Conservation (phyloP, 2,888 invertebrate genomes). For the Malthinus seriepunctatus region DNA sequence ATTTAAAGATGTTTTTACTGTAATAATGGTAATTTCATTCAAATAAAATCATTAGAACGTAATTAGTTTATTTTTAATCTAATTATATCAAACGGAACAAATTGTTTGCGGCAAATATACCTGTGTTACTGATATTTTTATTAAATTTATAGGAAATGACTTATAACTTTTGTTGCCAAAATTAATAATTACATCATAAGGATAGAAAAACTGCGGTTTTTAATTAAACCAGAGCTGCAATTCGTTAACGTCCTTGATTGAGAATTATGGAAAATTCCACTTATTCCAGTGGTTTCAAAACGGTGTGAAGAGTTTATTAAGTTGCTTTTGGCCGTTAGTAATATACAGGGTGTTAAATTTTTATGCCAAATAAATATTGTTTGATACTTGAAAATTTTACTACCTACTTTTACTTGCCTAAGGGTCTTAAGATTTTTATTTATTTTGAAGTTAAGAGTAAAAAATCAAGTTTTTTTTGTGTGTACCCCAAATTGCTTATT, state of each 20-base stretch:
- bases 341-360: no score
- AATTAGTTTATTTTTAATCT: not conserved
- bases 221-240: not conserved
- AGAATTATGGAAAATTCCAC: not conserved
- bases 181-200: not conserved
- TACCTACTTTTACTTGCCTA: no score
- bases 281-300: not conserved
- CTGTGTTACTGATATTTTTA: no score
- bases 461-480: no score
- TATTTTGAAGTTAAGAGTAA: no score
- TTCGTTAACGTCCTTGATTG: not conserved
- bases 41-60: slow-evolving; percentile 16
- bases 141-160: no score
- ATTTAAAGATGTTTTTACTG: slow-evolving; percentile 49
- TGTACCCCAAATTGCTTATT: no score
- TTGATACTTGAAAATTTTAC: no score
- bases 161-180: no score
- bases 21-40: slow-evolving; percentile 26
- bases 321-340: not conserved
- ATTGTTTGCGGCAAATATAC: no score
- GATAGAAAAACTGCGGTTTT: not conserved
- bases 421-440: no score
- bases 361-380: no score
- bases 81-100: not conserved
- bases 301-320: not conserved